phyloP scores from a whole-genome alignment of 2,888 invertebrate genomes.

The Dicranocentrus wangi region DNA sequence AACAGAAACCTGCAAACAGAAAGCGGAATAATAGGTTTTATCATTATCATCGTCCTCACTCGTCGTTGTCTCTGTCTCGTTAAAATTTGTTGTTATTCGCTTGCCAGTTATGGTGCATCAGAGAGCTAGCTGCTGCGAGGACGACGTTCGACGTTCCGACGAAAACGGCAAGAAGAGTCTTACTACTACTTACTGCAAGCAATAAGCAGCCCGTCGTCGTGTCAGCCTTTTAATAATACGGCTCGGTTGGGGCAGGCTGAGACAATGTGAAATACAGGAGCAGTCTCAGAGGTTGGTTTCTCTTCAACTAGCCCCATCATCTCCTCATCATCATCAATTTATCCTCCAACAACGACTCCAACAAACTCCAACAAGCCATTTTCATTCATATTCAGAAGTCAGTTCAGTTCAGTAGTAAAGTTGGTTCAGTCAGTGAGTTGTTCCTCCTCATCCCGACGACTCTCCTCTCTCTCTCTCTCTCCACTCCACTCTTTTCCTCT shows the following conservation, averaged over 20 bases:
- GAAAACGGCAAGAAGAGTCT: no score
- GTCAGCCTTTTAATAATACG: slow-evolving; percentile 26
- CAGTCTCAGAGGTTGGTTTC: slow-evolving; percentile 12
- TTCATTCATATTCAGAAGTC: no score
- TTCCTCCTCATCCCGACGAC: no score
- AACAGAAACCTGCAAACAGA: slow-evolving; percentile 47
- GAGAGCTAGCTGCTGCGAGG: no score
- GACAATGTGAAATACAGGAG: slow-evolving; percentile 40
- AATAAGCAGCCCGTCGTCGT: no score
- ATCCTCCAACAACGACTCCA: no score
- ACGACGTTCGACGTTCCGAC: no score
- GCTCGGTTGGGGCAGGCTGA: slow-evolving; percentile 42
- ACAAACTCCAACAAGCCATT: no score
- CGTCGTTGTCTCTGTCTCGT: slow-evolving; percentile 22
- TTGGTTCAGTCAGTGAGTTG: no score
- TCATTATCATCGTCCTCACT: slow-evolving; percentile 45
- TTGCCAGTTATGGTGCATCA: slow-evolving; percentile 53
- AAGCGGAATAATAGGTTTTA: slow-evolving; percentile 38
- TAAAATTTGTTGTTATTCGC: slow-evolving; percentile 30
- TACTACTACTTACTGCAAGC: slow-evolving; percentile 23
- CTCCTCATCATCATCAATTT: no score
- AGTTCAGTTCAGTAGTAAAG: no score
- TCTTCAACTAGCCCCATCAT: slow-evolving; percentile 47
- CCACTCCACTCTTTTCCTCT: slow-evolving; percentile 35
- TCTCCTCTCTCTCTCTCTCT: no score